Evolutionary conservation across 2,113 vertebrate species (phyloP), one percentile per base, ranked within the genome.

Genomic region (Apistogramma diplotaenia): DNA sequence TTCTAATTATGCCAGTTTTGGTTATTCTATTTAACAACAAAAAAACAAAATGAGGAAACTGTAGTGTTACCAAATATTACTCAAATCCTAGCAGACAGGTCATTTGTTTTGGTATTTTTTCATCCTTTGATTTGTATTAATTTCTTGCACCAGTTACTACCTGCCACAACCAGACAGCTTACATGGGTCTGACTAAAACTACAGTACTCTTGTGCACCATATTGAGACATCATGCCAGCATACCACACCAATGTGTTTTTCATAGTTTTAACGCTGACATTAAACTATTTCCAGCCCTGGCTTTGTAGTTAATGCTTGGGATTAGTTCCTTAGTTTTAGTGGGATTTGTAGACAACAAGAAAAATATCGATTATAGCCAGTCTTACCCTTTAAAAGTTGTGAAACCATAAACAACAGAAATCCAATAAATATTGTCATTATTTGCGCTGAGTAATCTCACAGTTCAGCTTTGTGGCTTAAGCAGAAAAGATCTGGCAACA

Each of bases 361-460:
- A 72, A 57, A 67, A 49, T 35, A 58, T 11, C 49, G 23, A 79
- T 61, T 61, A 55, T 56, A 2, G 0, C 8, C 43, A 60, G 60
- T 8, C 19, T 61, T 21, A 40, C 27, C 9, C 27, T 74, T 72
- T 62, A 29, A 74, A 67, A 35, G 8, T 73, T 73, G 31, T 43
- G 1, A 74, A 43, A 61, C 81, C 4, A 40, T 40, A 53, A 12
- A 43, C 19, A 46, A 40, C 9, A 81, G n/a, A 60, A 65, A 77
- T 33, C n/a, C 75, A 62, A 56, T 70, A 61, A 75, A 74, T 77
- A 35, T 49, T 71, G 33, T 33, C 55, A 35, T 70, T 70, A 51
- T 43, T 51, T 51, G 65, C 65, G 51, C 18, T 51, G 43, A 51
- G 25, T 51, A n/a, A 70, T 70, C 65, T 29, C 43, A 51, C 37